A percentile compares a stretch with the other conserved stretches of the same genome.
phyloP scores from a whole-genome alignment of 2,113 vertebrate species.

The Hyla sarda region DNA sequence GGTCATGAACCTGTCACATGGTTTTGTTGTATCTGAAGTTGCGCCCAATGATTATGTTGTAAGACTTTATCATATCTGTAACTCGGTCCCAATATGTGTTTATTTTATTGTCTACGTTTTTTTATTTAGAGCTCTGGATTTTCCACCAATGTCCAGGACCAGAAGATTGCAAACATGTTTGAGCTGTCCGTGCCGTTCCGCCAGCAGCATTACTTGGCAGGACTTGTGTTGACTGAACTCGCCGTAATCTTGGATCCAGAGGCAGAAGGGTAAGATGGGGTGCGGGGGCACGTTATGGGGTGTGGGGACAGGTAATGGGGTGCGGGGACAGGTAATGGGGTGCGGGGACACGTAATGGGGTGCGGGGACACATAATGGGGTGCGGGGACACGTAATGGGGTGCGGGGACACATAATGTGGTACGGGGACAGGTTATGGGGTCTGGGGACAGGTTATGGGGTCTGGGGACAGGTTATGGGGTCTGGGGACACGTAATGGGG shows the following conservation, averaged over 20 bases:
- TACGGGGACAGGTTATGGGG: too few relatives aligned
- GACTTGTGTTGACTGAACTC: constrained; percentile 91
- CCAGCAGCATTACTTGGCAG: constrained; percentile 94
- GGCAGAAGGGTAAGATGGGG: constrained; percentile 87
- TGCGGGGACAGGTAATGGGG: too few relatives aligned
- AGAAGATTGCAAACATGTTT: constrained; percentile 99
- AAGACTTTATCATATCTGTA: neutral
- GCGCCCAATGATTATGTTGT: neutral
- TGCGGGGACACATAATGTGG: too few relatives aligned
- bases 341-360: too few relatives aligned
- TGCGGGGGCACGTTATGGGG: too few relatives aligned
- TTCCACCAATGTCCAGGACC: constrained; percentile 95
- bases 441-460: too few relatives aligned
- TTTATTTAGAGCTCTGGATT: constrained; percentile 92
- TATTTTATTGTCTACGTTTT: neutral
- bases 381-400: too few relatives aligned
- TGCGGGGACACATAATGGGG: too few relatives aligned
- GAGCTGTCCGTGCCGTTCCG: constrained; percentile 96
- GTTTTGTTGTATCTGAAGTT: neutral
- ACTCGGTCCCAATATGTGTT: neutral
- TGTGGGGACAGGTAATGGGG: too few relatives aligned
- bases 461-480: too few relatives aligned
- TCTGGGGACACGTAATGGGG: too few relatives aligned
- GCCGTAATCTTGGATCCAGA: constrained; percentile 96
- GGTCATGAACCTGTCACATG: neutral